Evolutionary conservation across 2,888 invertebrate genomes (phyloP), one percentile per base, ranked within the genome.

Genomic region (Dione juno): DNA sequence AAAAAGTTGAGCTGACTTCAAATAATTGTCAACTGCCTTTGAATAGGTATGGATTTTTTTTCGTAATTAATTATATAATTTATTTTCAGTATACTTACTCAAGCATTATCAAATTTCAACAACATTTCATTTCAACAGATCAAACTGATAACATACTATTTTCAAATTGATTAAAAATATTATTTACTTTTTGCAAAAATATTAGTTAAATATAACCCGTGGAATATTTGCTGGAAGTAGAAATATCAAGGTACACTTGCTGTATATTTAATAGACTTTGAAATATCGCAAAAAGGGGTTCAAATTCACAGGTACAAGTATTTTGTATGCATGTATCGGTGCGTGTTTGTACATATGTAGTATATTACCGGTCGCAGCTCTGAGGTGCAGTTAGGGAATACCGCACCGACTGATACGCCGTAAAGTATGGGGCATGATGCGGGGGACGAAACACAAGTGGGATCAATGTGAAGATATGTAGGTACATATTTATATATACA

Each of bases 361-460:
- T 81, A 81, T 82, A 80, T 80, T 84, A 82, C 77, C 79, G 83
- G 84, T 79, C 83, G 85, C 84, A 86, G 81, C 89, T 82, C 90
- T 90, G 86, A 92, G 92, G 92, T 92, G 92, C 92, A 92, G 90
- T 93, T 92, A 88, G 92, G 92, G 92, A 93, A 92, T 93, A 92
- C 92, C 88, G 89, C 89, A 91, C 88, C 89, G 88, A 86, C 92
- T 90, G 92, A 93, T 92, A 92, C 86, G 86, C 85, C 85, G 88
- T 91, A 92, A 92, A 90, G 86, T 87, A 88, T 84, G 78, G 79
- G 81, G 79, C 69, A 72, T 72, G 81, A 72, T 70, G 70, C 75
- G 83, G 80, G 80, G 69, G 85, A 78, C 75, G 59, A 70, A 13
- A 48, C 68, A 21, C 14, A 14, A 37, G 50, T 53, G 37, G 66